Evolutionary conservation across 2,113 vertebrate species (phyloP).

Genomic region (Odocoileus hemionus): DNA sequence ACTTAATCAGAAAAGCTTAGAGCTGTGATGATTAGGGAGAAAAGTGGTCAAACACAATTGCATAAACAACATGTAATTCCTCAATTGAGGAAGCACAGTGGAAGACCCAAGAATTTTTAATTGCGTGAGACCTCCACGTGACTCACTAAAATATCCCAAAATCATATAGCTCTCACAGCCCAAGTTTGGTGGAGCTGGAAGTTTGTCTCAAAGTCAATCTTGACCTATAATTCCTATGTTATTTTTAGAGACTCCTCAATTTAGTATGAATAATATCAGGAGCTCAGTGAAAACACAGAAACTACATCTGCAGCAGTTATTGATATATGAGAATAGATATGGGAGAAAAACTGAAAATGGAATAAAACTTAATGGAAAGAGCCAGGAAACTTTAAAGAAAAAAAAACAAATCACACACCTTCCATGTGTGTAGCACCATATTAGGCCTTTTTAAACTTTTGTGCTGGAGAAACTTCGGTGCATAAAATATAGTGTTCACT

Average conservation of each 20-base stretch:
- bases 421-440: not conserved
- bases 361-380: not conserved
- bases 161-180: not conserved
- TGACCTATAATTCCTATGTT: not conserved
- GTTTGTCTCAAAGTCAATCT: not conserved
- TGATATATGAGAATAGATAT: not conserved
- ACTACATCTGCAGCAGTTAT: not conserved
- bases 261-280: not conserved
- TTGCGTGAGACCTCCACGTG: not conserved
- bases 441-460: not conserved
- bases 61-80: not conserved
- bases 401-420: not conserved
- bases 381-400: not conserved
- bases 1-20: not conserved
- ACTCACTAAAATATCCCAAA: not conserved
- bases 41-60: not conserved
- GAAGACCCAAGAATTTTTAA: not conserved
- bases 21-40: not conserved
- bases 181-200: not conserved
- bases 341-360: not conserved
- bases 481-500: not conserved
- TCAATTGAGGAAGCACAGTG: not conserved
- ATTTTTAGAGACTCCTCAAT: not conserved
- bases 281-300: not conserved
- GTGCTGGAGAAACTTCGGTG: not conserved